Percentiles rank a stretch among this genome's conserved stretches.
These are phyloP conservation scores for Piscicola geometra DNA, from an alignment of 2,888 invertebrate species.

Conservation along the genomic window DNA sequence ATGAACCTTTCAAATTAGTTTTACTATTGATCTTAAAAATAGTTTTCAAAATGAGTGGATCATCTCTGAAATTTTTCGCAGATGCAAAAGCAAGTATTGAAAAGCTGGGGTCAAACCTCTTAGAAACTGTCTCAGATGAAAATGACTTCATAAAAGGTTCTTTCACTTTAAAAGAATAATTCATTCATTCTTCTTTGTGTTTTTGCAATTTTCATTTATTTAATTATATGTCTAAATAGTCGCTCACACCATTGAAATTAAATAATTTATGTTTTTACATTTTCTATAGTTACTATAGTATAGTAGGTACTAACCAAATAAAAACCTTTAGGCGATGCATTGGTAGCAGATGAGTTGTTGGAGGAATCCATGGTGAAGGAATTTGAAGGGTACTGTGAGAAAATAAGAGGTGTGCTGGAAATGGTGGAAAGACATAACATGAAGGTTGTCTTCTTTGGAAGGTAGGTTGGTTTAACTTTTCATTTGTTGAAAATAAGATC, in stretches of 20 bases:
- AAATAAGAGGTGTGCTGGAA: conserved; percentile 89
- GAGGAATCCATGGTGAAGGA: conserved; percentile 60
- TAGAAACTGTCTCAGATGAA: background rate
- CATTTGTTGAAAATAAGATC: background rate
- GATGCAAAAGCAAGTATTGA: conserved; percentile 74
- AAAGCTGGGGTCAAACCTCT: conserved; percentile 9
- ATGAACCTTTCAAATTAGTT: background rate
- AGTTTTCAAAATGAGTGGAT: conserved; percentile 40
- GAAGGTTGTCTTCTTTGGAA: conserved; percentile 81
- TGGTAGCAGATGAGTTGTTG: conserved; percentile 52
- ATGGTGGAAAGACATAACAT: conserved; percentile 94
- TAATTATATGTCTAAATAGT: too few species aligned
- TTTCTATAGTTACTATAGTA: too few species aligned
- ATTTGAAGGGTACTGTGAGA: conserved; percentile 74
- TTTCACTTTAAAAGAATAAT: too few species aligned
- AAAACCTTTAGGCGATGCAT: conserved; percentile 52
- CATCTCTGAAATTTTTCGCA: conserved; percentile 92
- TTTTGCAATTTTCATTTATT: too few species aligned
- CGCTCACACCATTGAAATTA: too few species aligned
- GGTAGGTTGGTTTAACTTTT: conserved; percentile 59
- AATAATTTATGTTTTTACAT: too few species aligned
- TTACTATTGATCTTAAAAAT: too few species aligned
- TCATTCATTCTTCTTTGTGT: too few species aligned
- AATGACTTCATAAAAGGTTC: background rate
- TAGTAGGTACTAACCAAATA: too few species aligned